Percentiles rank a stretch among this genome's conserved stretches.
Conservation (phyloP, 1,140 invertebrate genomes). For the Chionoecetes opilio region DNA sequence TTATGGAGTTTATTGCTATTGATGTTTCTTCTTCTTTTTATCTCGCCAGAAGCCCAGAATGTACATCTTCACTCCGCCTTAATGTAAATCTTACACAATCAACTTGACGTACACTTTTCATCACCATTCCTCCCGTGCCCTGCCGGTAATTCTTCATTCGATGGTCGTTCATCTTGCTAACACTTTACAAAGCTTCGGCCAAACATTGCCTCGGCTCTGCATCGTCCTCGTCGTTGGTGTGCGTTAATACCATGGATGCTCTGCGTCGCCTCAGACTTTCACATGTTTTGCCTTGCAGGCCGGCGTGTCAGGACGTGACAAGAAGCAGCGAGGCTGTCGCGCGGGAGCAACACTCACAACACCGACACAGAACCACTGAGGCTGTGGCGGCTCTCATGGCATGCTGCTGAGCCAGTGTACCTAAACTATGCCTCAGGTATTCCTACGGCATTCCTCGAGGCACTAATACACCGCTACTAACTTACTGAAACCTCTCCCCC, state of each 20-base stretch:
- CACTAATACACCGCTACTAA: background rate
- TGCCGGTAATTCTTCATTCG: background rate
- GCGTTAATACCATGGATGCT: too few species aligned
- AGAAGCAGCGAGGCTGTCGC: background rate
- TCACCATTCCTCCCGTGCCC: background rate
- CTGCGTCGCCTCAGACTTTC: background rate
- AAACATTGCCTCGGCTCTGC: background rate
- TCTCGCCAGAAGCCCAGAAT: background rate
- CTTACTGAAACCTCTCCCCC: background rate
- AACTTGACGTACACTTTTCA: background rate
- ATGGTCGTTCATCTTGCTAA: background rate
- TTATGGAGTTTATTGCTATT: background rate
- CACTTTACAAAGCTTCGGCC: background rate
- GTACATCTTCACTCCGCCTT: background rate
- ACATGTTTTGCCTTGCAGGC: background rate
- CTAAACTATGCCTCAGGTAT: slow-evolving; percentile 5
- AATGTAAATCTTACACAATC: background rate
- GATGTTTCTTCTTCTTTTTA: background rate
- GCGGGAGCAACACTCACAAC: background rate
- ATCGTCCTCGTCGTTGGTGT: too few species aligned
- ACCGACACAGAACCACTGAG: background rate
- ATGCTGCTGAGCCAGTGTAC: background rate
- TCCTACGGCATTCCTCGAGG: background rate
- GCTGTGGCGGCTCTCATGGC: background rate
- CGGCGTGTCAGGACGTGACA: background rate